Evolutionary conservation across 2,113 vertebrate species (phyloP), one percentile per base, ranked within the genome.

Genomic region (Macquaria ambigua): DNA sequence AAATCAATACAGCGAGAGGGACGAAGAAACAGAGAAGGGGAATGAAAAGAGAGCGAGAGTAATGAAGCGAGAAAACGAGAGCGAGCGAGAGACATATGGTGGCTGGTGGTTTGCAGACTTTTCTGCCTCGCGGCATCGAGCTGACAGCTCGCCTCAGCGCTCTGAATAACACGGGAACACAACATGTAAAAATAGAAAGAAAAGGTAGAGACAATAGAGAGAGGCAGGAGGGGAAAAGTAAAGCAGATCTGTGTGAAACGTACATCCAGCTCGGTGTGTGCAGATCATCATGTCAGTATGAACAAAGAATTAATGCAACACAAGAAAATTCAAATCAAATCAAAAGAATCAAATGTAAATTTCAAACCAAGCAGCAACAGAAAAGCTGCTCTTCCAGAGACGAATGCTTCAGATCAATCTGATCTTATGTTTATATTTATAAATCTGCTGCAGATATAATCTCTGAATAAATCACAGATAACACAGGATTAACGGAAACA

Each of bases 31-130:
- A 34, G 67, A 85, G 58, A 77, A 18, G 48, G 46, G 55, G 76
- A 63, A 64, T 39, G 52, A 59, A 81, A 15, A 55, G 74, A 64
- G 52, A 21, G 75, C 34, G 76, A 43, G 68, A 59, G 70, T 83
- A 84, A 89, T 84, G 87, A 82, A 83, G 89, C 63, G 72, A 86
- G 87, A 87, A 79, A 88, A 82, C 46, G 71, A 72, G 88, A 62
- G 81, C 5, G 41, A 82, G 66, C 21, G 55, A 74, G 77, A 86
- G 84, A 87, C 91, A 92, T 89, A 93, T 87, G 89, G 87, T 69
- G 70, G 84, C 82, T 87, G 84, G 41, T 90, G 84, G 74, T 90
- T 89, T 79, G 67, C 89, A 91, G 89, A 89, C 74, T 92, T 84
- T 81, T 77, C 20, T 87, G 91, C 89, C 89, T 74, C 8, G 79